A percentile compares a stretch with the other conserved stretches of the same genome.
phyloP scores from a whole-genome alignment of 1,140 invertebrate species.

The Chionoecetes opilio region DNA sequence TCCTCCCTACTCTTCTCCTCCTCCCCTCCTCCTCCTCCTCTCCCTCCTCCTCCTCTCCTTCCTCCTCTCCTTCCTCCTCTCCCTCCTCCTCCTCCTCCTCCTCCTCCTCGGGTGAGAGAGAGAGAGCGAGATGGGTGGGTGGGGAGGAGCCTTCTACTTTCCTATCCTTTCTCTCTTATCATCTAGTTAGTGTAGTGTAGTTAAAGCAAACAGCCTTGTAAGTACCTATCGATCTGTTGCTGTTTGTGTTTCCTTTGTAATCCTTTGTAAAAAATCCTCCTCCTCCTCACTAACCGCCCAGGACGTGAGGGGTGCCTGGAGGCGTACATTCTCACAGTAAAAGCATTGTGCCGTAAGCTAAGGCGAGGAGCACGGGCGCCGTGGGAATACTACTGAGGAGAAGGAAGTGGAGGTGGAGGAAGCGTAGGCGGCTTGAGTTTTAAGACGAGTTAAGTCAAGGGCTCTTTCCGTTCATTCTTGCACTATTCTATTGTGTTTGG shows the following conservation, averaged over 20 bases:
- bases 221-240: too few relatives aligned
- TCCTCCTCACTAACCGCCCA: not conserved
- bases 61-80: not conserved
- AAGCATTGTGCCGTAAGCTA: not conserved
- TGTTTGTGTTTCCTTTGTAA: too few relatives aligned
- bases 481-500: not conserved
- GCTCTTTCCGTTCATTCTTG: not conserved
- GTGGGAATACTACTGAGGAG: not conserved
- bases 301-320: not conserved
- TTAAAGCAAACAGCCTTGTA: too few relatives aligned
- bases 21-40: too few relatives aligned
- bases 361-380: not conserved
- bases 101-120: too few relatives aligned
- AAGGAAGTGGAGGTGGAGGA: not conserved
- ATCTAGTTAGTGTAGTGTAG: too few relatives aligned
- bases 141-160: too few relatives aligned
- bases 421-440: not conserved
- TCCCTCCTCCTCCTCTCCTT: not conserved
- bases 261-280: too few relatives aligned
- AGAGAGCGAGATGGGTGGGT: too few relatives aligned
- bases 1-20: not conserved
- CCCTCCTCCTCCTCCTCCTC: not conserved
- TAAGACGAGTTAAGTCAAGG: not conserved
- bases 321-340: not conserved
- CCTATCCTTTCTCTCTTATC: too few relatives aligned